Conservation (phyloP, 2,888 invertebrate species). For the Tanytarsus gracilentus region DNA sequence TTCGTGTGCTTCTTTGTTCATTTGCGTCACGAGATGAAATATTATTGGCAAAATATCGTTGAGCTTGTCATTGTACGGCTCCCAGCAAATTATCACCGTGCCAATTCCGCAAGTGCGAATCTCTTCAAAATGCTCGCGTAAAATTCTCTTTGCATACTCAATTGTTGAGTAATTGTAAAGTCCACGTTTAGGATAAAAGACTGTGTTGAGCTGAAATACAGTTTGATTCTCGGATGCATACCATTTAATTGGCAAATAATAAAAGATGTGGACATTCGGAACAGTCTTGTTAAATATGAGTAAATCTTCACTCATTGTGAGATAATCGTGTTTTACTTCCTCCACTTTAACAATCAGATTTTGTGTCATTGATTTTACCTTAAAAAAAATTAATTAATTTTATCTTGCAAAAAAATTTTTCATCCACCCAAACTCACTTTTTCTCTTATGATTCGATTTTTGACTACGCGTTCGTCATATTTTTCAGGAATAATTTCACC, state of each 20-base stretch:
- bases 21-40: constrained; percentile 43
- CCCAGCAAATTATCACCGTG: constrained; percentile 50
- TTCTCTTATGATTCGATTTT: constrained; percentile 40
- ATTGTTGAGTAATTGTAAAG: constrained; percentile 37
- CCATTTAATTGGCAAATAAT: constrained; percentile 41
- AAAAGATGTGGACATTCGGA: constrained; percentile 40
- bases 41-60: constrained; percentile 39
- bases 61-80: constrained; percentile 43
- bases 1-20: constrained; percentile 35
- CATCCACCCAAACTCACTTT: too few relatives aligned
- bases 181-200: constrained; percentile 41
- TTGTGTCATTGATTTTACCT: constrained; percentile 30
- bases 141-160: constrained; percentile 35
- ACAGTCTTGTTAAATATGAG: constrained; percentile 18
- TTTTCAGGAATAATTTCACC: constrained; percentile 39
- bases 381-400: constrained; percentile 34
- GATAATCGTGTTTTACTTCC: not conserved
- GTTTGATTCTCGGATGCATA: constrained; percentile 33
- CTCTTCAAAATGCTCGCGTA: constrained; percentile 52
- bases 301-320: constrained; percentile 12
- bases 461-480: constrained; percentile 41
- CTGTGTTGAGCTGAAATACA: constrained; percentile 36
- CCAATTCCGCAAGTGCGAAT: constrained; percentile 51
- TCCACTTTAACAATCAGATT: not conserved
- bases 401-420: too few relatives aligned